These are phyloP conservation scores for Tenualosa ilisha DNA, from an alignment of 2,797 vertebrate genomes.

Conservation along the genomic window DNA sequence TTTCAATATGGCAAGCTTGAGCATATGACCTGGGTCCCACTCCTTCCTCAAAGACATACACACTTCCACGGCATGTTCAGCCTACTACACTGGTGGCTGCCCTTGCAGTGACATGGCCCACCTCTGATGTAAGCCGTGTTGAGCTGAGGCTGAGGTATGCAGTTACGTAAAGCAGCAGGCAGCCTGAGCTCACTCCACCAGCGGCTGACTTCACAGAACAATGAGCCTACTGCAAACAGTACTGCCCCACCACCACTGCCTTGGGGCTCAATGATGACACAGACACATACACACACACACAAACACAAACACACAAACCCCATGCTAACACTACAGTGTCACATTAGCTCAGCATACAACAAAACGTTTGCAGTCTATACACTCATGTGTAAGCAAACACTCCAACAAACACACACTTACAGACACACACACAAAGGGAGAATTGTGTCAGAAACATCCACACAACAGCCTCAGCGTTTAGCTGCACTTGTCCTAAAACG, in stretches of 20 bases:
- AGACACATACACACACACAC: slow-evolving; percentile 14
- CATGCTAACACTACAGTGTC: not conserved
- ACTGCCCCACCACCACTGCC: not conserved
- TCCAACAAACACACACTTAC: slow-evolving; percentile 21
- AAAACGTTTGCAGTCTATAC: not conserved
- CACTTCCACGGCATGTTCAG: not conserved
- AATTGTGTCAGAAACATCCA: not conserved
- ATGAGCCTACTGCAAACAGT: slow-evolving; percentile 34
- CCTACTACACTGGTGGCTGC: slow-evolving; percentile 16
- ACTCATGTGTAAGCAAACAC: not conserved
- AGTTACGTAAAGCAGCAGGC: slow-evolving; percentile 46
- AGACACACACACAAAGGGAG: not conserved
- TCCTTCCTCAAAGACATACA: slow-evolving; percentile 23
- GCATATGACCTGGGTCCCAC: slow-evolving; percentile 1
- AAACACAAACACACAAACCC: not conserved
- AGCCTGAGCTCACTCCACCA: slow-evolving; percentile 38
- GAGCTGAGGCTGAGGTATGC: slow-evolving; percentile 24
- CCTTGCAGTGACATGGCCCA: slow-evolving; percentile 8
- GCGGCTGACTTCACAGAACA: slow-evolving; percentile 40
- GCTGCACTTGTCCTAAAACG: not conserved
- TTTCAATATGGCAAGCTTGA: slow-evolving; percentile 26
- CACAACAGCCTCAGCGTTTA: not conserved
- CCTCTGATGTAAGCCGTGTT: slow-evolving; percentile 32
- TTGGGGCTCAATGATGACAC: not conserved
- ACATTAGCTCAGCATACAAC: slow-evolving; percentile 13